Conservation (phyloP, 2,113 vertebrate genomes). For the Eretmochelys imbricata region DNA sequence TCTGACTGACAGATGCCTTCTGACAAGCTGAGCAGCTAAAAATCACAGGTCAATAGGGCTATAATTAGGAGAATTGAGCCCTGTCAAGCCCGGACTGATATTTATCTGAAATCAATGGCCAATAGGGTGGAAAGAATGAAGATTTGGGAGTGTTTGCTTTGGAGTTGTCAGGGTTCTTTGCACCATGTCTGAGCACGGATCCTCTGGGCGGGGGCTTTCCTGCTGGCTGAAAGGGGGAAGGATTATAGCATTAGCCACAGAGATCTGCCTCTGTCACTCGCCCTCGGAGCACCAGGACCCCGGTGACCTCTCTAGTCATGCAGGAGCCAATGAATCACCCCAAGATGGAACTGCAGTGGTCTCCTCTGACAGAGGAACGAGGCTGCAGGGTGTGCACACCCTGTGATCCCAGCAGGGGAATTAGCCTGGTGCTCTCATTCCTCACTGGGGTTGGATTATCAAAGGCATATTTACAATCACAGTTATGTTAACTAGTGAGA, state of each 20-base stretch:
- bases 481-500: background rate
- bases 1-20: slow-evolving; percentile 77
- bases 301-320: background rate
- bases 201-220: slow-evolving; percentile 42
- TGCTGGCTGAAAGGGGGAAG: slow-evolving; percentile 60
- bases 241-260: slow-evolving; percentile 71
- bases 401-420: background rate
- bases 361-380: accelerated
- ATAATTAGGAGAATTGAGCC: slow-evolving; percentile 80
- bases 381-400: accelerated
- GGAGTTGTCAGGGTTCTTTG: slow-evolving; percentile 63
- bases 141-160: slow-evolving; percentile 77
- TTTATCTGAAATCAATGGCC: slow-evolving; percentile 81
- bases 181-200: slow-evolving; percentile 55
- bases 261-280: slow-evolving; percentile 46
- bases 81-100: slow-evolving; percentile 69
- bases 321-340: background rate
- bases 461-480: accelerated
- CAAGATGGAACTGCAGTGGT: accelerated
- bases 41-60: slow-evolving; percentile 80
- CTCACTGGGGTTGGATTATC: background rate
- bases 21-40: slow-evolving; percentile 77
- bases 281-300: background rate
- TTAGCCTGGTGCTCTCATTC: background rate
- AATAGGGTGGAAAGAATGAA: slow-evolving; percentile 78